Conservation (phyloP, 2,797 vertebrate species). For the Sebastes trivittatus region DNA sequence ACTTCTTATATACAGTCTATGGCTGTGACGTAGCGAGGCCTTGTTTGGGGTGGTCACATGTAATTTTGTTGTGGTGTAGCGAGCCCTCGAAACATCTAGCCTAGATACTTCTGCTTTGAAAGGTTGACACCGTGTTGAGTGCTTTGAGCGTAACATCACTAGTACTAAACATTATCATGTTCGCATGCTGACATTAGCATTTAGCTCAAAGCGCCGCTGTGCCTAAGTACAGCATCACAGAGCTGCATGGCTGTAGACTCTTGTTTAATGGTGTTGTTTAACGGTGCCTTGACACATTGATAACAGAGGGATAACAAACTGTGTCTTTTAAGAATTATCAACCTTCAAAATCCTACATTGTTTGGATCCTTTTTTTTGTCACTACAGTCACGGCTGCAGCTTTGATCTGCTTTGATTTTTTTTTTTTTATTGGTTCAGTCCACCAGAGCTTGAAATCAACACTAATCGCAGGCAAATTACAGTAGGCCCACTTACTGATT, state of each 20-base stretch:
- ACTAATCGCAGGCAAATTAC: background rate
- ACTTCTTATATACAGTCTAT: too few relatives aligned
- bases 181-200: too few relatives aligned
- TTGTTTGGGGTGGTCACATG: too few relatives aligned
- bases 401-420: slow-evolving; percentile 3
- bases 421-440: background rate
- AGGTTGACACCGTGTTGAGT: background rate
- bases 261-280: background rate
- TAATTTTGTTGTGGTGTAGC: too few relatives aligned
- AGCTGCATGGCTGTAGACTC: background rate
- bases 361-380: background rate
- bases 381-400: background rate
- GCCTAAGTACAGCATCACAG: background rate
- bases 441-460: background rate
- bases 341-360: background rate
- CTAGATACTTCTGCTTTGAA: background rate
- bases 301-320: background rate
- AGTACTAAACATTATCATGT: background rate
- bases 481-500: background rate
- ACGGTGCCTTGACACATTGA: background rate
- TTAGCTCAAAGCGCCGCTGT: too few relatives aligned
- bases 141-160: background rate
- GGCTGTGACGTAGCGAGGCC: too few relatives aligned
- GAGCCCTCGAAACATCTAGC: too few relatives aligned
- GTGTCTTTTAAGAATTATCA: background rate